Conservation (phyloP, 2,888 invertebrate genomes). For the Stratiomys singularior region DNA sequence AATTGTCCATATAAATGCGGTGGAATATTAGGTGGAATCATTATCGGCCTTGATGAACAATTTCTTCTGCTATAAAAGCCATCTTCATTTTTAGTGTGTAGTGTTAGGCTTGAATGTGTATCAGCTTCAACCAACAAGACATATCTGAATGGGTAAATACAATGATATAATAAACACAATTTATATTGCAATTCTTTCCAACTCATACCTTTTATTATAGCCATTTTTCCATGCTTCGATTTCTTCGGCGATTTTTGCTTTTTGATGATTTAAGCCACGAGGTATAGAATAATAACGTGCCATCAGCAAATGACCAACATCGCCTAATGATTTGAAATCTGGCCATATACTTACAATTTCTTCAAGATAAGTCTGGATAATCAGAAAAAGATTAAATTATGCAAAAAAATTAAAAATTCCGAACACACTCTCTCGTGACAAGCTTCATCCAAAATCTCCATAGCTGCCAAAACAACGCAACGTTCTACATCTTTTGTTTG, state of each 20-base stretch:
- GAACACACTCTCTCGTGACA: slow-evolving; percentile 89
- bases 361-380: slow-evolving; percentile 74
- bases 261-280: slow-evolving; percentile 74
- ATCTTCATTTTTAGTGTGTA: slow-evolving; percentile 82
- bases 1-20: slow-evolving; percentile 89
- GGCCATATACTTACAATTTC: slow-evolving; percentile 81
- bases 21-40: slow-evolving; percentile 66
- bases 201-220: slow-evolving; percentile 74
- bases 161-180: background rate
- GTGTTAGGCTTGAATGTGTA: slow-evolving; percentile 86
- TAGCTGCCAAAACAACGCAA: slow-evolving; percentile 81
- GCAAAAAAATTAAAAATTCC: slow-evolving; percentile 12
- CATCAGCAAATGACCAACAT: slow-evolving; percentile 81
- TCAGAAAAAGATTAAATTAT: no score
- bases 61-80: slow-evolving; percentile 78
- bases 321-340: slow-evolving; percentile 75
- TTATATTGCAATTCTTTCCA: slow-evolving; percentile 25
- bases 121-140: slow-evolving; percentile 89
- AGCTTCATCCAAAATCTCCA: slow-evolving; percentile 90
- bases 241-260: slow-evolving; percentile 76
- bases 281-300: slow-evolving; percentile 80
- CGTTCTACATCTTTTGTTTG: slow-evolving; percentile 87
- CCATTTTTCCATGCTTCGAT: slow-evolving; percentile 81
- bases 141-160: slow-evolving; percentile 72
- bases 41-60: slow-evolving; percentile 70